These are phyloP conservation scores for Lasioglossum leucozonium DNA, from an alignment of 2,888 invertebrate genomes.

Conservation along the genomic window DNA sequence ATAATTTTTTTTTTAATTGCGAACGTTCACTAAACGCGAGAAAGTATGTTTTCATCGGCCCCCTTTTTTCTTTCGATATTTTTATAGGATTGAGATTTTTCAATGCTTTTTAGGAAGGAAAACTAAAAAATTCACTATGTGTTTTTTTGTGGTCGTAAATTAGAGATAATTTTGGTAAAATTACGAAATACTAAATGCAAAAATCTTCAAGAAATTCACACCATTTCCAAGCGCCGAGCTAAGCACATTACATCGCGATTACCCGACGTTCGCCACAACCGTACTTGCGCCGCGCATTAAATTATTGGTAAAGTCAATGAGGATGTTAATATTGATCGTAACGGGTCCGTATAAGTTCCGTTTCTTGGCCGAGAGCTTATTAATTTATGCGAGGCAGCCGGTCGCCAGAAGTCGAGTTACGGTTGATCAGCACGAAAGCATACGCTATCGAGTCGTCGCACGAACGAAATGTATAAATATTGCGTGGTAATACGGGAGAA, in stretches of 20 bases:
- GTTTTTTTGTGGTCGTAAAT: too few species aligned
- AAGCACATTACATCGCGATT: not conserved
- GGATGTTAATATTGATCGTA: slow-evolving; percentile 36
- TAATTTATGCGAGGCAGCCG: slow-evolving; percentile 44
- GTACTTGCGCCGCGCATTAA: not conserved
- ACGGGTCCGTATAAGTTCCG: slow-evolving; percentile 21
- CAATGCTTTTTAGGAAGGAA: too few species aligned
- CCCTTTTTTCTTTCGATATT: too few species aligned
- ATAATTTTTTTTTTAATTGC: too few species aligned
- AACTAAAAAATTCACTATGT: too few species aligned
- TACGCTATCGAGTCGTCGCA: slow-evolving; percentile 40
- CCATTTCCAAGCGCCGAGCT: not conserved
- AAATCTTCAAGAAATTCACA: not conserved
- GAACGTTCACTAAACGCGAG: too few species aligned
- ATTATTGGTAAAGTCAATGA: not conserved
- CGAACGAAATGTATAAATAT: slow-evolving; percentile 56
- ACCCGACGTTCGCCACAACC: not conserved
- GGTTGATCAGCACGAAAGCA: slow-evolving; percentile 21
- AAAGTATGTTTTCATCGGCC: too few species aligned
- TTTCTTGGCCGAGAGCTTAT: slow-evolving; percentile 53
- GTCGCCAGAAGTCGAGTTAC: slow-evolving; percentile 52
- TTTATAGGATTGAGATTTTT: too few species aligned
- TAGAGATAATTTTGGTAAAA: too few species aligned
- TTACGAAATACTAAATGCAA: too few species aligned
- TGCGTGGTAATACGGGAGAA: slow-evolving; percentile 31